Evolutionary conservation across 2,113 vertebrate genomes (phyloP), one percentile per base, ranked within the genome.

Genomic region (Lepus timidus): DNA sequence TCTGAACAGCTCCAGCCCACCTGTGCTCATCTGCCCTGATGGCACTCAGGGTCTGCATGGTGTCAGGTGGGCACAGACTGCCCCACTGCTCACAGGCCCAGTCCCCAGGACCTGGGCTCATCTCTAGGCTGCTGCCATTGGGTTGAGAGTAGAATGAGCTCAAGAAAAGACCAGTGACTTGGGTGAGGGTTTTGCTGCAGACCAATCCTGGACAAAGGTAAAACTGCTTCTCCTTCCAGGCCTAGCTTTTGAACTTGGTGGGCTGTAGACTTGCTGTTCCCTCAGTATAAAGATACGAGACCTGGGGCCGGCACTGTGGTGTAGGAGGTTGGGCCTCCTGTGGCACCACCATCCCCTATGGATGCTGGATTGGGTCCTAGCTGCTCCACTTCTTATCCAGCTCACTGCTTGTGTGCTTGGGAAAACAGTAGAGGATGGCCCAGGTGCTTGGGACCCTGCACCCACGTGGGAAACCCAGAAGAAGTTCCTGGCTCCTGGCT

Each of bases 11-110:
- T 19, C 9, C 19, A 71, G 17, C 23, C 17, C 19, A 4, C 86
- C 36, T 36, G 52, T 1, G 9, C 4, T 23, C 0, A 3, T 22
- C 62, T 2, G 3, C 1, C 2, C 33, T 4, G 44, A 58, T 19
- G 19, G 55, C 19, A 58, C 55, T 6, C 55, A 10, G 55, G 55
- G 14, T 58, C 44, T 17, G 55, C 55, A 58, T 14, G 55, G 19
- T 58, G 44, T 44, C 44, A 44, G 44, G 6, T 44, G 44, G 44
- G 44, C 67, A 39, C n/a, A 5, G 31, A 7, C 14, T 44, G 44
- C 8, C 16, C 44, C 6, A 8, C 10, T n/a, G 29, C 20, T 23
- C 22, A 7, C 23, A 29, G 33, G 25, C 12, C 27, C 75, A 27
- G 9, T 6, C 20, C 27, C 27, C 22, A 62, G 33, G 49, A 17